Base-by-base conservation (phyloP, 2,888 invertebrate species). In the Drosophila nr. perissopoda region DNA sequence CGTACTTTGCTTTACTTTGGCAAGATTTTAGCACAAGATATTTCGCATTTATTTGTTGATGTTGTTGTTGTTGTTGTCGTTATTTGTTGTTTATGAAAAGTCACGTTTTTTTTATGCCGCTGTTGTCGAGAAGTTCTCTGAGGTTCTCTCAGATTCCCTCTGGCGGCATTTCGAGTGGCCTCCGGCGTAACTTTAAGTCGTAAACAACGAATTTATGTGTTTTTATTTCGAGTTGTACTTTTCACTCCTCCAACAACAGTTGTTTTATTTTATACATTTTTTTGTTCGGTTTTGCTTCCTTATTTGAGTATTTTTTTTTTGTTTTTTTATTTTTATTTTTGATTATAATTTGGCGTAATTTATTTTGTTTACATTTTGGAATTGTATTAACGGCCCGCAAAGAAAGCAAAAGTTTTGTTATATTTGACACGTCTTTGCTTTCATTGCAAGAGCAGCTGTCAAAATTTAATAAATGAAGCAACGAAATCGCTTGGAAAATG, bases 401-500 rank as follows among this genome's bases (percentile, higher is more conserved):
- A 36, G 63, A 73, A 73, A 83, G 78, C 60, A 60, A 62, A 51
- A 45, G 53, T 69, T 66, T 81, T 70, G 38, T 58, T 60, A 13
- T 29, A 34, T 60, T 36, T 59, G 64, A 36, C 62, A 69, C 56
- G 56, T 60, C 2, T n/a, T 36, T 18, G 18, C 18, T 21, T 21
- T 25, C 31, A 18, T 38, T 56, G 31, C 36, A n/a, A 66, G 68
- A 77, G 59, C 51, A 61, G 54, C 76, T 70, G 84, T 84, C 82
- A 70, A 72, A 80, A 82, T 77, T 70, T 80, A 69, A 77, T 71
- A 80, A 80, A 77, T 84, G 89, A 87, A 69, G 40, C 81, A 69
- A 84, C 81, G 80, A 87, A 85, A 89, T 89, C 82, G 84, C 60
- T 87, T 72, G 85, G 85, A 85, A 85, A 89, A 85, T 89, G 89